Base-by-base conservation (phyloP, 2,113 vertebrate species). In the Gymnocephalus cernua region DNA sequence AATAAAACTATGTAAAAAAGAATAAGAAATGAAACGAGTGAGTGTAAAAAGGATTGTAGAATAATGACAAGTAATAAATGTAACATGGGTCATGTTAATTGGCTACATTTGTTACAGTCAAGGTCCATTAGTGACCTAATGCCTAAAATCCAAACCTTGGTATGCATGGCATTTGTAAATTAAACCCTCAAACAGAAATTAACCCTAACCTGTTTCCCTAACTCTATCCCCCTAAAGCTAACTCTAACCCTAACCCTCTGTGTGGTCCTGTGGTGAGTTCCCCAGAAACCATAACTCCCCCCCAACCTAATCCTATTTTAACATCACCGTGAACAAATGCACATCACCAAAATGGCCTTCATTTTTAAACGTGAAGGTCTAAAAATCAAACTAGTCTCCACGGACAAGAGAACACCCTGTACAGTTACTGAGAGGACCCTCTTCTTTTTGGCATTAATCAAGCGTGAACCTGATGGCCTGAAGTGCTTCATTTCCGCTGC, bases 381-480 rank as follows among this genome's bases (percentile, higher is more conserved):
- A 14, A n/a, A 45, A 58, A 29, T 58, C 23, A 1, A 45, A 58
- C 38, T n/a, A n/a, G 7, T 59, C 25, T 59, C 35, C 19, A 59
- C 32, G 69, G 27, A 21, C 41, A 47, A 58, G 19, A 14, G 15
- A 32, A 21, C 19, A 32, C 44, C n/a, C 6, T n/a, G 18, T 16
- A 9, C 18, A 59, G 18, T n/a, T 21, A 15, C 41, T n/a, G 41
- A 32, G 53, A 53, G 18, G 3, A 61, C 65, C 61, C n/a, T 61
- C 32, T 64, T 47, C 61, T 29, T 47, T 48, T 12, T 32, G 64
- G 6, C 45, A 73, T 73, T 80, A 68, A 66, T 79, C 82, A 59
- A 6, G 51, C 12, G 21, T 27, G 21, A 74, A 79, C 35, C 62
- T 78, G 19, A 23, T 16, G 27, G 35, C 58, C 65, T 45, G 48